Evolutionary conservation across 1,140 invertebrate species (phyloP).

Genomic region (Apis mellifera): Amel_HAv3.1 CM009946.2:4407501-4408000

Average conservation of each 20-base stretch:
- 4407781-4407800: constrained; percentile 82
- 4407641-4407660: constrained; percentile 93
- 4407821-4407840: constrained; percentile 86
- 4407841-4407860: constrained; percentile 94
- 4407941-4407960: constrained; percentile 82
- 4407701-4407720: constrained; percentile 86
- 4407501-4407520: too few species aligned
- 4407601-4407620: too few species aligned
- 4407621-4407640: too few species aligned
- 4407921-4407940: constrained; percentile 79
- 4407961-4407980: constrained; percentile 82
- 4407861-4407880: constrained; percentile 96
- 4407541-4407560: too few species aligned
- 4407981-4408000: constrained; percentile 81
- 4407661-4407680: constrained; percentile 96
- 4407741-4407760: constrained; percentile 80
- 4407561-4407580: too few species aligned
- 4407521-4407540: too few species aligned
- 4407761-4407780: constrained; percentile 83
- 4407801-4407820: constrained; percentile 82
- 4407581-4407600: too few species aligned
- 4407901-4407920: constrained; percentile 75
- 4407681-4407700: constrained; percentile 99
- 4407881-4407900: constrained; percentile 91
- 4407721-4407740: constrained; percentile 83